phyloP scores from a whole-genome alignment of 1,140 invertebrate species.

The Bactericera cockerelli region DNA sequence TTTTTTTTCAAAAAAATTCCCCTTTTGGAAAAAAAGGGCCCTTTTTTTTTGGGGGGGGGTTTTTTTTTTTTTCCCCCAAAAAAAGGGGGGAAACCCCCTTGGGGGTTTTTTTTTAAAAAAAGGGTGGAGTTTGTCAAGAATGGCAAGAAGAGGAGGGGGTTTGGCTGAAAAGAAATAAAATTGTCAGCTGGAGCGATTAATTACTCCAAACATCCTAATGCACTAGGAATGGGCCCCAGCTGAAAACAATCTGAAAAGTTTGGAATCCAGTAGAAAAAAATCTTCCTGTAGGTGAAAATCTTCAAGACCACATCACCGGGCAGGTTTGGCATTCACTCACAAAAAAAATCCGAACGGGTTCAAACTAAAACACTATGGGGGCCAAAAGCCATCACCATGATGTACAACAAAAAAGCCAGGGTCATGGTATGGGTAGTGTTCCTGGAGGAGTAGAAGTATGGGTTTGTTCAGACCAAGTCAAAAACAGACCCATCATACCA shows the following conservation, averaged over 20 bases:
- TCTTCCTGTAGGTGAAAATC: constrained; percentile 59
- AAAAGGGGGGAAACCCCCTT: too few relatives aligned
- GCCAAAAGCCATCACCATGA: constrained; percentile 44
- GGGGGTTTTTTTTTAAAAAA: too few relatives aligned
- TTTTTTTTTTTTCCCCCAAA: too few relatives aligned
- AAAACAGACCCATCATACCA: constrained; percentile 24
- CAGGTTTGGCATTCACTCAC: constrained; percentile 46
- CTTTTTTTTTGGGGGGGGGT: too few relatives aligned
- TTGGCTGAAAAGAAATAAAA: constrained; percentile 41
- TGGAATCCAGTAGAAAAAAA: constrained; percentile 41
- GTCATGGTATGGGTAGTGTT: constrained; percentile 31
- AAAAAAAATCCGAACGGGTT: constrained; percentile 35
- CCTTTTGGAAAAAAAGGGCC: too few relatives aligned
- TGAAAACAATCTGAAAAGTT: constrained; percentile 32
- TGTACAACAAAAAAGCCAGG: constrained; percentile 48
- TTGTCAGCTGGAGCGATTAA: constrained; percentile 41
- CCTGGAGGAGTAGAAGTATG: constrained; percentile 54
- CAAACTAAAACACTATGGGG: constrained; percentile 32
- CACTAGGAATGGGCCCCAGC: constrained; percentile 47
- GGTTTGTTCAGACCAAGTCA: constrained; percentile 42
- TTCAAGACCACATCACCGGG: constrained; percentile 58
- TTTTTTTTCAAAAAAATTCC: too few relatives aligned
- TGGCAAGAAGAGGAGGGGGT: constrained; percentile 25
- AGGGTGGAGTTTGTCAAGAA: constrained; percentile 40
- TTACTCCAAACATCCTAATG: constrained; percentile 45